Evolutionary conservation across 2,113 vertebrate genomes (phyloP), one percentile per base, ranked within the genome.

Genomic region (Lasiurus cinereus): DNA sequence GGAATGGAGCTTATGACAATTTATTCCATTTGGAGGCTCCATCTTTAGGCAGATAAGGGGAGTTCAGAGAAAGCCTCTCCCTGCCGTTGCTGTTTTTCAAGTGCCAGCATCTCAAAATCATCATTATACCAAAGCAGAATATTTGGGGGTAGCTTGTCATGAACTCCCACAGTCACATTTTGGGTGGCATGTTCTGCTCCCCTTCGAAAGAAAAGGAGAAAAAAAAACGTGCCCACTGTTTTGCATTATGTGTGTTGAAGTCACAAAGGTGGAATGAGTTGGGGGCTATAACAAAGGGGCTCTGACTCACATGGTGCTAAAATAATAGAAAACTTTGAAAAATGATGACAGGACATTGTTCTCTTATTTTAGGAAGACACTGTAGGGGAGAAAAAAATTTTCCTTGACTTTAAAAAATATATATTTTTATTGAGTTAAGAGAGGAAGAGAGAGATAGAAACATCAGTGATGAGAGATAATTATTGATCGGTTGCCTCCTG

Each of bases 81-180:
- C 67, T 46, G 33, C 33, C 43, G 74, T 54, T 93, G 33, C 84
- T 73, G 29, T 74, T 66, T 82, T 66, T 73, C n/a, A 39, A 52
- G 69, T 64, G 43, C 27, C 43, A 5, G 10, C 24, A 52, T 5
- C 21, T 88, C 67, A 33, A 43, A 93, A 66, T 29, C 31, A 52
- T 43, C 84, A 33, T 3, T 2, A 27, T 29, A 18, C 3, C 56
- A 29, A 82, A 74, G 33, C 3, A 0, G 46, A 3, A 21, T 12
- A 6, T 66, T 39, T 59, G 22, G 27, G n/a, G 21, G n/a, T 52
- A 22, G 16, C 27, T 14, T 7, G 11, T 9, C 33, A 43, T 64
- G 56, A 72, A 46, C 13, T 21, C 10, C n/a, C 39, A 77, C 10
- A 8, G 5, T 52, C 22, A 5, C 59, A n/a, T 62, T 83, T 85